Percentiles rank a stretch among this genome's conserved stretches.
Conservation (phyloP, 2,113 vertebrate species). For the Sialia sialis region DNA sequence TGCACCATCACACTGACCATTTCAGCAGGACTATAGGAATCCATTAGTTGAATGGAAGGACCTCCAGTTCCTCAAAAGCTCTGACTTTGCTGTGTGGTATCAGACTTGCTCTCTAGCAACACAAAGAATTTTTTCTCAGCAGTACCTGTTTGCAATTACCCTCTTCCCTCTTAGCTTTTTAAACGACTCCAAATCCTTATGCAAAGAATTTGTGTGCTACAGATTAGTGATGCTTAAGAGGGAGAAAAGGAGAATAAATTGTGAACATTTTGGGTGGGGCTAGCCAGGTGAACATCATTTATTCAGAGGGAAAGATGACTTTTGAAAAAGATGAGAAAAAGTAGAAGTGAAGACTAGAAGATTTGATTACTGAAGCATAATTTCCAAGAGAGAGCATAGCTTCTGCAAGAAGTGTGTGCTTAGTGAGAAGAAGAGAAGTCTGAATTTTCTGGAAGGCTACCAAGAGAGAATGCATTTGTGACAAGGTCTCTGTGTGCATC, state of each 20-base stretch:
- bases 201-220: not conserved
- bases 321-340: not conserved
- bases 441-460: not conserved
- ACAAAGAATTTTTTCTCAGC: not conserved
- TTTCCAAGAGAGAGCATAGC: not conserved
- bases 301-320: not conserved
- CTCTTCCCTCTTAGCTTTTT: not conserved
- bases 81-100: not conserved
- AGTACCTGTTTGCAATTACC: not conserved
- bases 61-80: not conserved
- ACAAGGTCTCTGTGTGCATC: not conserved
- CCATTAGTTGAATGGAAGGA: not conserved
- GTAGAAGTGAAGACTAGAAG: not conserved
- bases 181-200: not conserved
- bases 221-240: not conserved
- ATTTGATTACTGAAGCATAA: not conserved
- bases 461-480: not conserved
- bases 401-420: not conserved
- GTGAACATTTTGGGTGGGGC: not conserved
- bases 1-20: conserved; percentile 23
- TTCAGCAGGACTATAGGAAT: not conserved
- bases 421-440: not conserved
- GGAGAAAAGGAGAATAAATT: not conserved
- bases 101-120: not conserved
- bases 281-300: not conserved